Evolutionary conservation across 2,888 invertebrate species (phyloP).

Genomic region (Habrosyne pyritoides): DNA sequence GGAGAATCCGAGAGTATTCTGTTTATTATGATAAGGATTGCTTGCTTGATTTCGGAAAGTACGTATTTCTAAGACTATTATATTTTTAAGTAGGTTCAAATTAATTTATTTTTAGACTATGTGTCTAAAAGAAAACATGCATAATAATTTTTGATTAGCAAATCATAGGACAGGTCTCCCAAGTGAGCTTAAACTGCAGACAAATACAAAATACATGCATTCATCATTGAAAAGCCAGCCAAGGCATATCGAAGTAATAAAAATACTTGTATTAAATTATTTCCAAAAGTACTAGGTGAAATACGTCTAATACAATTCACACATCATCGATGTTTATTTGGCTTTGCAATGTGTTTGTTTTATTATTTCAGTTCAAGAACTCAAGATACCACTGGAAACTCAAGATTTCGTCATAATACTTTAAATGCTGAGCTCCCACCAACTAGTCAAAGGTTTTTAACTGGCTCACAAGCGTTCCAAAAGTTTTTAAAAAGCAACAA

Average conservation of each 20-base stretch:
- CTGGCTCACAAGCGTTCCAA: conserved; percentile 65
- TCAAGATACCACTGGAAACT: not conserved
- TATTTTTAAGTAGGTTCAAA: not conserved
- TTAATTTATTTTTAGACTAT: too few relatives aligned
- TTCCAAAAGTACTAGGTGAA: too few relatives aligned
- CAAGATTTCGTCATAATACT: not conserved
- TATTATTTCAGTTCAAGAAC: conserved; percentile 37
- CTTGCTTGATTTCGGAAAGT: conserved; percentile 61
- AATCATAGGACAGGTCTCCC: too few relatives aligned
- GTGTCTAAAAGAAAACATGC: too few relatives aligned
- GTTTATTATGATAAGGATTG: conserved; percentile 73
- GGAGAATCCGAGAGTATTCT: conserved; percentile 70
- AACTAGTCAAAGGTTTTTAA: conserved; percentile 53
- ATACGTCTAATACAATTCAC: too few relatives aligned
- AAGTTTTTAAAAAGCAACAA: conserved; percentile 57
- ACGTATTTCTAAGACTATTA: conserved; percentile 21
- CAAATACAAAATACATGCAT: too few relatives aligned
- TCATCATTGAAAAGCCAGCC: too few relatives aligned
- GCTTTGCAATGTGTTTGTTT: too few relatives aligned
- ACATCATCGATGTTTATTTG: too few relatives aligned
- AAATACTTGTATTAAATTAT: too few relatives aligned
- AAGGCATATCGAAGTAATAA: not conserved
- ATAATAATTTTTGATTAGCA: too few relatives aligned
- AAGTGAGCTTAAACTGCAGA: too few relatives aligned
- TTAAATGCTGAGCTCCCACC: conserved; percentile 14